Evolutionary conservation across 2,888 invertebrate species (phyloP).

Genomic region (Rotaria macrura): DNA sequence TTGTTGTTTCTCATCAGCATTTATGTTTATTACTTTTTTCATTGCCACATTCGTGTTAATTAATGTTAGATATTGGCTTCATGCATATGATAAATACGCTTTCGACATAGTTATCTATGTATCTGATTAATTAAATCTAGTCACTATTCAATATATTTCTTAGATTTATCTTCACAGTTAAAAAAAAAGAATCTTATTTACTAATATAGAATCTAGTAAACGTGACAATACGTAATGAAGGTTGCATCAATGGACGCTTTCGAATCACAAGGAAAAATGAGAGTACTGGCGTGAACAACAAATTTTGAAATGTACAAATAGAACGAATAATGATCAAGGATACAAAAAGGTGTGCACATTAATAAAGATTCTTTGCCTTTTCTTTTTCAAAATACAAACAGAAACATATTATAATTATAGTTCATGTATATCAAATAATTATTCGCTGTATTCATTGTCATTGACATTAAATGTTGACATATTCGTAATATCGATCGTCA

Average conservation of each 20-base stretch:
- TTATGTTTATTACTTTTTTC: not conserved
- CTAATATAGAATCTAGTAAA: not conserved
- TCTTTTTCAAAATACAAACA: not conserved
- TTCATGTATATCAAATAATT: no score
- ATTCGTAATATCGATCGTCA: not conserved
- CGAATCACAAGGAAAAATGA: not conserved
- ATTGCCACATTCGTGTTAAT: not conserved
- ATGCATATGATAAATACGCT: no score
- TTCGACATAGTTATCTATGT: not conserved
- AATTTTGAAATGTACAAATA: not conserved
- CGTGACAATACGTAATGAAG: not conserved
- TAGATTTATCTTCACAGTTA: not conserved
- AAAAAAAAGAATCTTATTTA: not conserved
- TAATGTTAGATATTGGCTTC: not conserved
- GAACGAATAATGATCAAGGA: not conserved
- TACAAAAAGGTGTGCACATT: not conserved
- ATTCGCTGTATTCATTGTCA: not conserved
- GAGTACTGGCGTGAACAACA: not conserved
- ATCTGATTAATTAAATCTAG: not conserved
- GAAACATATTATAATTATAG: no score
- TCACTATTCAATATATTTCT: not conserved
- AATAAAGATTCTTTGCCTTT: not conserved
- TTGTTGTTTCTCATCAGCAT: not conserved
- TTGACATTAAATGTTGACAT: not conserved
- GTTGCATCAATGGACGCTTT: not conserved